Evolutionary conservation across 1,140 invertebrate species (phyloP), one percentile per base, ranked within the genome.

Genomic region (Chelonus insularis): DNA sequence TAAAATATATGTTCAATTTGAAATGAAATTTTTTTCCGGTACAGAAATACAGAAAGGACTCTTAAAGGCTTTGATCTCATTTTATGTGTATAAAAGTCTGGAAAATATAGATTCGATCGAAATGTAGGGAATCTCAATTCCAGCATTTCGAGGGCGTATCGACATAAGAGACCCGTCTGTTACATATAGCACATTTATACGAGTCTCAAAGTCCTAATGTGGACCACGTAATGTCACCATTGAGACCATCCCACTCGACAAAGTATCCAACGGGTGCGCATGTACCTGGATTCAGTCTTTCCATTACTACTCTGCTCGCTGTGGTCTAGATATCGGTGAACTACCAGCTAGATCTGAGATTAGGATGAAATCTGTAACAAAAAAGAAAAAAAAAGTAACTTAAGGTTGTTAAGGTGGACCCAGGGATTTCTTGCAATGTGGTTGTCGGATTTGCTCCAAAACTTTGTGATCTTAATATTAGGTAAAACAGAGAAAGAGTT

Each of bases 221-320:
- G 58, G 43, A 32, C 20, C 56, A 56, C 39, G 45, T 60, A 60
- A 64, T 52, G 52, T 57, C 56, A 60, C 63, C 63, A 57, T 60
- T 51, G 58, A 61, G 37, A 61, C 45, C 58, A 57, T 56, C 52
- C 63, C 58, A 60, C 63, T 57, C 63, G 48, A 58, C 23, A 50
- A 63, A 63, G 7, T 45, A 58, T 32, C 12, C 32, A n/a, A 43
- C 12, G 23, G 25, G 20, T 21, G 47, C 12, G 23, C 23, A 48
- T 48, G 45, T 48, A 48, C 23, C 9, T 23, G n/a, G 4, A 48
- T 7, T 25, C 11, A 12, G 20, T 20, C 43, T 45, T 21, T 45
- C 6, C 16, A 20, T 7, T 45, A 20, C 14, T 18, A 2, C 45
- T 48, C 45, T 48, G 8, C 9, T 48, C 2, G 9, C 12, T 25